These are phyloP conservation scores for Zygaena filipendulae DNA, from an alignment of 2,888 invertebrate species.

Conservation along the genomic window DNA sequence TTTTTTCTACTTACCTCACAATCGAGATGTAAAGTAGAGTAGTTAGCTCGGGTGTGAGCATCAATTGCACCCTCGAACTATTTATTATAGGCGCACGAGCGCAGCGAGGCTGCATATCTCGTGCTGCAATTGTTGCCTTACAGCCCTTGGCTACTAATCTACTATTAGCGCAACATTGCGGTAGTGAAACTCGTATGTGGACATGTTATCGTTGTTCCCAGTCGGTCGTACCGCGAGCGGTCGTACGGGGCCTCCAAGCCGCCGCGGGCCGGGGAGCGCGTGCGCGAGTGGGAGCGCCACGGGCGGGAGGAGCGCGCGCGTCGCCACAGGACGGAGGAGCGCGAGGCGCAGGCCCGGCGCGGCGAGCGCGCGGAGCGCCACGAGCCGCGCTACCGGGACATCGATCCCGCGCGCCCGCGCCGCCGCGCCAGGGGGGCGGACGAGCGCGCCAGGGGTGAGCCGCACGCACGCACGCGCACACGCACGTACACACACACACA, in stretches of 20 bases:
- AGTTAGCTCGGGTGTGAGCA: too few species aligned
- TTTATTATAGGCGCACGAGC: too few species aligned
- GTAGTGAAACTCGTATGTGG: too few species aligned
- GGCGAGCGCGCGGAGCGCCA: slow-evolving; percentile 29
- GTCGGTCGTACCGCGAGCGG: slow-evolving; percentile 60
- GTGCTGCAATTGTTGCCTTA: too few species aligned
- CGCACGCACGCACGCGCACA: not conserved
- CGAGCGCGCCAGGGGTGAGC: slow-evolving; percentile 35
- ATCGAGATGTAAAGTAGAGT: too few species aligned
- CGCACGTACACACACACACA: too few species aligned
- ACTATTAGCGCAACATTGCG: too few species aligned
- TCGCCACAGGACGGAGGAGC: slow-evolving; percentile 32
- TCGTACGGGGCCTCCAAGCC: slow-evolving; percentile 54
- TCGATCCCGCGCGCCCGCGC: slow-evolving; percentile 41
- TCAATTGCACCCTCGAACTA: too few species aligned
- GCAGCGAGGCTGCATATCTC: too few species aligned
- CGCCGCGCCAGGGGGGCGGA: slow-evolving; percentile 38
- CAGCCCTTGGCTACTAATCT: too few species aligned
- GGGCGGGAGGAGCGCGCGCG: slow-evolving; percentile 34
- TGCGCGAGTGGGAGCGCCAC: slow-evolving; percentile 29
- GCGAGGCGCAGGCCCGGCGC: slow-evolving; percentile 27
- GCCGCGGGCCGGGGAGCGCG: slow-evolving; percentile 47
- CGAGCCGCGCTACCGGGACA: slow-evolving; percentile 43
- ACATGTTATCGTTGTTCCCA: not conserved
- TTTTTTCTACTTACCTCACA: too few species aligned